A percentile compares a stretch with the other conserved stretches of the same genome.
Evolutionary conservation across 2,797 vertebrate species (phyloP).

Genomic region (Sitta carolinensis): DNA sequence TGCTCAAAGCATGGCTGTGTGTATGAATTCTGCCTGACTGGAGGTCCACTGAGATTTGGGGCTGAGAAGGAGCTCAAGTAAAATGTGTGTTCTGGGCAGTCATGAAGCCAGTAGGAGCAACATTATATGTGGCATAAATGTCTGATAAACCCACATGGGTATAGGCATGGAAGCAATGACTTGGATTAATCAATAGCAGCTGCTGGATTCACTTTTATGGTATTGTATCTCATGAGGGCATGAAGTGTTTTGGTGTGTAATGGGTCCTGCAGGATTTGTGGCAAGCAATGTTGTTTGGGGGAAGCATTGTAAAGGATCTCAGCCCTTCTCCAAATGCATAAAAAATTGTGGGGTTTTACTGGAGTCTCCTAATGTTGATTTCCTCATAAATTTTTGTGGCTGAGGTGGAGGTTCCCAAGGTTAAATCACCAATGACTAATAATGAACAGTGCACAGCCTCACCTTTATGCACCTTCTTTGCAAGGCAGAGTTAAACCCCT

Average conservation of each 20-base stretch:
- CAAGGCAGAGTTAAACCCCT: background rate
- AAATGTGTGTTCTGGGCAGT: conserved; percentile 37
- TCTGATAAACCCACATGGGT: conserved; percentile 30
- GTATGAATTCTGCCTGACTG: conserved; percentile 31
- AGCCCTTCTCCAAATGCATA: background rate
- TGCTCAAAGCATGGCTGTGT: background rate
- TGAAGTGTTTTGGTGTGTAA: background rate
- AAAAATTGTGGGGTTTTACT: background rate
- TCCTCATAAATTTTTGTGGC: background rate
- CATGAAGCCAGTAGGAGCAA: background rate
- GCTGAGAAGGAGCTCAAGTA: conserved; percentile 16
- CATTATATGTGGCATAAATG: conserved; percentile 52
- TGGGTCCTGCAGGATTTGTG: background rate
- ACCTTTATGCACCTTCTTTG: background rate
- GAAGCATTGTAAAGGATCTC: background rate
- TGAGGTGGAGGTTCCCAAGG: background rate
- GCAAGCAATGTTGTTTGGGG: background rate
- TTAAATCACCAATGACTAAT: background rate
- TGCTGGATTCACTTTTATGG: conserved; percentile 37
- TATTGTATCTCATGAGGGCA: conserved; percentile 14
- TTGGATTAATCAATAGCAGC: conserved; percentile 58
- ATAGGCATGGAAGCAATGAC: conserved; percentile 33
- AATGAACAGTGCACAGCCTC: background rate
- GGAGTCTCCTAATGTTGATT: background rate
- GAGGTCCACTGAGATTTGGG: background rate